phyloP scores from a whole-genome alignment of 1,140 invertebrate species.

The Cheumatopsyche charites region DNA sequence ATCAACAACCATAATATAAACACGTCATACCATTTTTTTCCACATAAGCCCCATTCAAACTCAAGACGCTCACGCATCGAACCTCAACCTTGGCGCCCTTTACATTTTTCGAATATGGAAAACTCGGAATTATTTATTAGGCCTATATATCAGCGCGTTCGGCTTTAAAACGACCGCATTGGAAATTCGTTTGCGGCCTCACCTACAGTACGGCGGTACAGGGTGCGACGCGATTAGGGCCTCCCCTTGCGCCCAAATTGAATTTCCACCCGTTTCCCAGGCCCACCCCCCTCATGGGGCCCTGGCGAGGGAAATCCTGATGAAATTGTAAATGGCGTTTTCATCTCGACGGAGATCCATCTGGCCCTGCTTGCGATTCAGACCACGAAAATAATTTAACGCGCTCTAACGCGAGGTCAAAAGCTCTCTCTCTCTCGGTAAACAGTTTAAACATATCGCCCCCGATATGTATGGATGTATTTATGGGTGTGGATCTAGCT shows the following conservation, averaged over 20 bases:
- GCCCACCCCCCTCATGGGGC: too few species aligned
- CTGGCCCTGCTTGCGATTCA: conserved; percentile 38
- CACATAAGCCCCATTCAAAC: too few species aligned
- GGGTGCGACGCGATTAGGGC: conserved; percentile 26
- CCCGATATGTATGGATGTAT: conserved; percentile 21
- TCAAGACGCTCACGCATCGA: too few species aligned
- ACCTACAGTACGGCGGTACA: neutral
- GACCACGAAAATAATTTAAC: conserved; percentile 43
- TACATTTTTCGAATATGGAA: neutral
- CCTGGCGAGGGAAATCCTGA: conserved; percentile 30
- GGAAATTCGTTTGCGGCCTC: neutral
- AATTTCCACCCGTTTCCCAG: conserved; percentile 12
- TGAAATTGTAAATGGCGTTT: conserved; percentile 37
- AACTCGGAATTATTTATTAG: neutral
- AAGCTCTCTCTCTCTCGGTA: conserved; percentile 28
- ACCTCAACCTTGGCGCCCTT: neutral
- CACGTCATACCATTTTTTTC: too few species aligned
- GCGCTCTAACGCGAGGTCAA: conserved; percentile 30
- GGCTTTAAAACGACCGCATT: neutral
- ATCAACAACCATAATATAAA: too few species aligned
- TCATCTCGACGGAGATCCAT: conserved; percentile 32
- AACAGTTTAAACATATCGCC: conserved; percentile 32
- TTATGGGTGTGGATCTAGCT: neutral
- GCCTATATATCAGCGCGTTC: neutral
- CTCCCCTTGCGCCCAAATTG: conserved; percentile 22